Evolutionary conservation across 2,888 invertebrate species (phyloP), one percentile per base, ranked within the genome.

Genomic region (Selenia dentaria): DNA sequence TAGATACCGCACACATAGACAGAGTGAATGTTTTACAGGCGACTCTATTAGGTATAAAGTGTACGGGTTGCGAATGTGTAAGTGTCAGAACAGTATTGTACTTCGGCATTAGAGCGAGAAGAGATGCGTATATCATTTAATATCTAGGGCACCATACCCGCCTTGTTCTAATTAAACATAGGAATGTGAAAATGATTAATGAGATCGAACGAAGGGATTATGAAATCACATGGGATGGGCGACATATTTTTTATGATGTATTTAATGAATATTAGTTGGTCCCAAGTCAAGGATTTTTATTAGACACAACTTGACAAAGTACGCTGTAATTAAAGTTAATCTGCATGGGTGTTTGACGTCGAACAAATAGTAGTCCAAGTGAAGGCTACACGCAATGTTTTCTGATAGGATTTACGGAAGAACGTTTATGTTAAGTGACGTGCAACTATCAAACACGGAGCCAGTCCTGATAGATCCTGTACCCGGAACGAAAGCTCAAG

Each of bases 61-160:
- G 55, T 57, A 57, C 27, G 32, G 22, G 40, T 25, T 64, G 55
- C 40, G 44, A 56, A 60, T 77, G 80, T 79, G 77, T 42, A 42
- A 48, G 47, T 73, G 65, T 77, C 70, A 77, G 74, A 64, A 57
- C 61, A 54, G 75, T 74, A 84, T 86, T 89, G 81, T 86, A 66
- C 77, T 82, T 69, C 71, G 79, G 79, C 81, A 83, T 74, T 83
- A 84, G 85, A 87, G 83, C 85, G 82, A 83, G 77, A 78, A 84
- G 79, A 80, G 75, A 81, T 80, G 79, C 67, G 74, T 83, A 79
- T 74, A 79, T 74, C 80, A 78, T 82, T 81, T 78, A 74, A 78
- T 74, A 88, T 83, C 80, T 86, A 81, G 85, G 79, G 72, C 85
- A 79, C 64, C 70, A 79, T 79, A 80, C 81, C 78, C 73, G 77